These are phyloP conservation scores for Cebus imitator DNA, from an alignment of 2,113 vertebrate species.

Conservation along the genomic window DNA sequence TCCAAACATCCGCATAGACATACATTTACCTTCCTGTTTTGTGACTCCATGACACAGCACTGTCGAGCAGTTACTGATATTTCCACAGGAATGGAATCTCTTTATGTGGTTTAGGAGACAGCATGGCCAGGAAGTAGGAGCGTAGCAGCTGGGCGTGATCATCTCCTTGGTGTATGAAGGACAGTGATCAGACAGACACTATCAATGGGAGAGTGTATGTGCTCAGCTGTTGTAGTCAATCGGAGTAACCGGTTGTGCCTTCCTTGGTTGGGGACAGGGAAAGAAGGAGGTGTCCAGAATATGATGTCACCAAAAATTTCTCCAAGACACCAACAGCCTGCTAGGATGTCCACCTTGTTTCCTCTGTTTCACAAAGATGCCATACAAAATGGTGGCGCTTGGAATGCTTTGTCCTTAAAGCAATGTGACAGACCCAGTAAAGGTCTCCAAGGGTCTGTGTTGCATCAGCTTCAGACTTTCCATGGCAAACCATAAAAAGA, in stretches of 20 bases:
- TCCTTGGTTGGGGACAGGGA: background rate
- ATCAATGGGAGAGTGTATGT: background rate
- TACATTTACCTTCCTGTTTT: background rate
- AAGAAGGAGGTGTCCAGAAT: background rate
- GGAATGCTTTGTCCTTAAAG: background rate
- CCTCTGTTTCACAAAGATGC: background rate
- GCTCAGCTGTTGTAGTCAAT: background rate
- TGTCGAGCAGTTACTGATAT: background rate
- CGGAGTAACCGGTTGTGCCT: rapidly evolving
- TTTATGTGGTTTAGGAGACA: background rate
- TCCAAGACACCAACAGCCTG: background rate
- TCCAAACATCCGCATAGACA: background rate
- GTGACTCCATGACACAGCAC: background rate
- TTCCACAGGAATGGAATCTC: background rate
- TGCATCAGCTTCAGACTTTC: background rate
- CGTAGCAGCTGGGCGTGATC: rapidly evolving
- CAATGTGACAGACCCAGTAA: background rate
- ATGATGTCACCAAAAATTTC: background rate
- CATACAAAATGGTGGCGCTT: background rate
- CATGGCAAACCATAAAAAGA: background rate
- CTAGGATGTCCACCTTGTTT: background rate
- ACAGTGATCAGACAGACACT: too few relatives aligned
- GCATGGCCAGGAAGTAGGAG: background rate
- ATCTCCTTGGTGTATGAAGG: rapidly evolving
- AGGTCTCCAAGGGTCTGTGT: background rate